A percentile compares a stretch with the other conserved stretches of the same genome.
Evolutionary conservation across 2,113 vertebrate species (phyloP).

Genomic region (Taurulus bubalis): DNA sequence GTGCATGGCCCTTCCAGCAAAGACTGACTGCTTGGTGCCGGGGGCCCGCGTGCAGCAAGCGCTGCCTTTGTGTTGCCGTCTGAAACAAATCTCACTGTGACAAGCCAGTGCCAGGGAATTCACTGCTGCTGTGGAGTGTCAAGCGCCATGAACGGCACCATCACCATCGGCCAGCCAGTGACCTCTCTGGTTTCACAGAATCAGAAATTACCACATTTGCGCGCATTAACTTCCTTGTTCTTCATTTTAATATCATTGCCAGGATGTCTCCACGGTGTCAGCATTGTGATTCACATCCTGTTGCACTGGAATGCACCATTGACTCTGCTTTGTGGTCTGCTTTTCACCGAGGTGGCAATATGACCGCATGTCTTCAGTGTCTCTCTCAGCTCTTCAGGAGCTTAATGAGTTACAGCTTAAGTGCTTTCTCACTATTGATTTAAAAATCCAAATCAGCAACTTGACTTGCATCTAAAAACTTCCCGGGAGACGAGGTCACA

Average conservation of each 20-base stretch:
- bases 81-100: conserved; percentile 68
- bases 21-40: conserved; percentile 43
- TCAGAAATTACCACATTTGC: conserved; percentile 35
- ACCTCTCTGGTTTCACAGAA: conserved; percentile 51
- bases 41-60: conserved; percentile 29
- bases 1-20: conserved; percentile 30
- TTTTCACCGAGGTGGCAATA: conserved; percentile 53
- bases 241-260: conserved; percentile 5
- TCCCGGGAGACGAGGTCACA: conserved; percentile 43
- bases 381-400: conserved; percentile 25
- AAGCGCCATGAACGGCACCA: conserved; percentile 27
- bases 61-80: conserved; percentile 58
- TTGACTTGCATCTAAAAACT: conserved; percentile 36
- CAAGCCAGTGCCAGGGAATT: conserved; percentile 51
- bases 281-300: conserved; percentile 68
- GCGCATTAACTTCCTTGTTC: conserved; percentile 17
- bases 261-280: conserved; percentile 53
- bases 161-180: conserved; percentile 2
- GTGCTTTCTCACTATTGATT: conserved; percentile 33
- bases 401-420: conserved; percentile 48
- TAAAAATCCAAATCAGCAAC: conserved; percentile 62
- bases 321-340: conserved; percentile 55
- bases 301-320: conserved; percentile 56
- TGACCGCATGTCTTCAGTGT: conserved; percentile 33
- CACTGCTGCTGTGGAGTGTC: conserved; percentile 58